Percentiles rank a stretch among this genome's conserved stretches.
These are phyloP conservation scores for Dipodomys merriami DNA, from an alignment of 2,113 vertebrate species.

Conservation along the genomic window DNA sequence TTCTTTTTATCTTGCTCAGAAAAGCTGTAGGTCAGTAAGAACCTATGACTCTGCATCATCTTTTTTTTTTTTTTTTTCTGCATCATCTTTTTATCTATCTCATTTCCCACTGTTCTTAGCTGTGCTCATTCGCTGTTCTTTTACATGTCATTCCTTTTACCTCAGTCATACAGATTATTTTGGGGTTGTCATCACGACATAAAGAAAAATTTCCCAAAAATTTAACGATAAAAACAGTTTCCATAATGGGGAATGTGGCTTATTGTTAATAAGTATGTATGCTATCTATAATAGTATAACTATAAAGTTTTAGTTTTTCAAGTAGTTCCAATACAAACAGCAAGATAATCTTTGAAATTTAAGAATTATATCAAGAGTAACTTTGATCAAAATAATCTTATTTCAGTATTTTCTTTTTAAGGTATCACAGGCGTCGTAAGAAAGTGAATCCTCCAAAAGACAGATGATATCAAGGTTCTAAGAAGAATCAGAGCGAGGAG, in stretches of 20 bases:
- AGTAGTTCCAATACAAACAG: slow-evolving; percentile 34
- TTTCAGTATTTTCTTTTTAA: slow-evolving; percentile 72
- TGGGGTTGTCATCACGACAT: slow-evolving; percentile 24
- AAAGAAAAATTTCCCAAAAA: slow-evolving; percentile 20
- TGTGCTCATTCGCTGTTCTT: neutral
- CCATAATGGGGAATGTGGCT: neutral
- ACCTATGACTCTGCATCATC: neutral
- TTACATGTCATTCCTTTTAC: neutral
- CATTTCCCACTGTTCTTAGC: neutral
- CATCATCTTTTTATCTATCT: neutral
- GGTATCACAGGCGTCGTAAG: slow-evolving; percentile 75
- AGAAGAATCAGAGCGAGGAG: neutral
- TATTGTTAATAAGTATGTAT: slow-evolving; percentile 39
- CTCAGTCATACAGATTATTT: neutral
- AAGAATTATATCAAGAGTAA: slow-evolving; percentile 14
- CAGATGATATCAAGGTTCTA: slow-evolving; percentile 65
- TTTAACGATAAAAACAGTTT: slow-evolving; percentile 26
- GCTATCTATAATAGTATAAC: neutral
- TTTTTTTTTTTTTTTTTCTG: too few relatives aligned
- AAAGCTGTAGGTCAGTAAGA: neutral
- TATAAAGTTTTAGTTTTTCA: slow-evolving; percentile 47
- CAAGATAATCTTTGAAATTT: slow-evolving; percentile 50
- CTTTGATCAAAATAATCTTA: slow-evolving; percentile 54
- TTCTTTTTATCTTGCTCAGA: neutral
- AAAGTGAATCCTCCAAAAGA: slow-evolving; percentile 77